phyloP scores from a whole-genome alignment of 2,797 vertebrate species.

The Clarias platycephalus region DNA sequence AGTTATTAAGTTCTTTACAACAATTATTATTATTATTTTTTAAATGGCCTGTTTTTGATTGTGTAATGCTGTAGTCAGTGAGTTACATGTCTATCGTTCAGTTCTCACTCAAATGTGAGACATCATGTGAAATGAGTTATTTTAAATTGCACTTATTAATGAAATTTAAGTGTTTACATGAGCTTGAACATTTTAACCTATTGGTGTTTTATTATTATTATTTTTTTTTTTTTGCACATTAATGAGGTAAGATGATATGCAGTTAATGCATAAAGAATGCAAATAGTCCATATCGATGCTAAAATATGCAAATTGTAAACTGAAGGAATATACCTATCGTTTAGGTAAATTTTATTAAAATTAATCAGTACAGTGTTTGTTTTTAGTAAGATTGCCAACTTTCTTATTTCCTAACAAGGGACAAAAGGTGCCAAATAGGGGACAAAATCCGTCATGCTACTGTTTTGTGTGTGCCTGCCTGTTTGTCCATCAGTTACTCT shows the following conservation, averaged over 20 bases:
- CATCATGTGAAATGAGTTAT: neutral
- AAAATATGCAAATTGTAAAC: neutral
- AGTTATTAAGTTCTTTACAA: neutral
- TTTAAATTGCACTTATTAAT: slow-evolving; percentile 24
- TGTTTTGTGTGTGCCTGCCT: too few species aligned
- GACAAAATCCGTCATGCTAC: too few species aligned
- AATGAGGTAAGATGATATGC: neutral
- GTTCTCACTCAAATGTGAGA: neutral
- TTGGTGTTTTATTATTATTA: neutral
- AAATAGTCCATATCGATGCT: neutral
- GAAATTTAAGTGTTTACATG: slow-evolving; percentile 11
- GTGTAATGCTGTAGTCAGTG: neutral
- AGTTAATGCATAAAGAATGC: neutral
- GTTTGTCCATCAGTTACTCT: too few species aligned
- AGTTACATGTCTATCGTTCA: neutral
- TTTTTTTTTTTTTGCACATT: neutral
- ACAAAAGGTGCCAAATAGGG: too few species aligned
- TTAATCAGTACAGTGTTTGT: neutral
- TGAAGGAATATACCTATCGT: neutral
- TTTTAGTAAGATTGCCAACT: too few species aligned
- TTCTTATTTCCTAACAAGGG: too few species aligned
- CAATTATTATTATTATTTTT: neutral
- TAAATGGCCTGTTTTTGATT: neutral
- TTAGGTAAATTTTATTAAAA: neutral
- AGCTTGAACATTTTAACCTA: neutral